A percentile compares a stretch with the other conserved stretches of the same genome.
Conservation (phyloP, 2,113 vertebrate species). For the Argyrosomus japonicus region DNA sequence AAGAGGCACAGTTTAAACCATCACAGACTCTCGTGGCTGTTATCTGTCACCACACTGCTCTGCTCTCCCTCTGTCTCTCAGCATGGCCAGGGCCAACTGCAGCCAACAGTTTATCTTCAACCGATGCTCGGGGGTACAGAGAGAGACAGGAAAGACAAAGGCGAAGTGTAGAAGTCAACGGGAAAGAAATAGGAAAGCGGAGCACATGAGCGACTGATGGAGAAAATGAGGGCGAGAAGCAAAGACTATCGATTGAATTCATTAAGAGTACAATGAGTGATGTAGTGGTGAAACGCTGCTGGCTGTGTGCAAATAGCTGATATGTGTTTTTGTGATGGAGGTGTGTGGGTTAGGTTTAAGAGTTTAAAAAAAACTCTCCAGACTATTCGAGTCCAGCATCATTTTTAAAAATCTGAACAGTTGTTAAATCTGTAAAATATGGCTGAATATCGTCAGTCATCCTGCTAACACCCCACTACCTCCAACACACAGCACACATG, state of each 20-base stretch:
- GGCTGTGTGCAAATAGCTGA: conserved; percentile 32
- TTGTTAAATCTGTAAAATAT: conserved; percentile 6
- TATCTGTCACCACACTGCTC: conserved; percentile 54
- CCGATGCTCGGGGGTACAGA: conserved; percentile 41
- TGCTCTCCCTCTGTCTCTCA: conserved; percentile 26
- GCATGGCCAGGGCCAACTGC: conserved; percentile 26
- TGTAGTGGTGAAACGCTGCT: conserved; percentile 43
- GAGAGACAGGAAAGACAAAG: conserved; percentile 34
- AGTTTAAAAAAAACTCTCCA: not conserved
- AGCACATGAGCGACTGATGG: conserved; percentile 25
- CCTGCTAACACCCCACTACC: not conserved
- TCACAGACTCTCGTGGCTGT: conserved; percentile 43
- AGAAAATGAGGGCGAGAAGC: conserved; percentile 51
- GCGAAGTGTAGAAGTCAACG: conserved; percentile 12
- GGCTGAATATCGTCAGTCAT: conserved; percentile 8
- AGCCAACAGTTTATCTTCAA: conserved; percentile 65
- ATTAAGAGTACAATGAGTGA: conserved; percentile 62
- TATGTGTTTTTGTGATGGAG: conserved; percentile 17
- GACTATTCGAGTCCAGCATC: not conserved
- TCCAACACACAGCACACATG: conserved; percentile 33
- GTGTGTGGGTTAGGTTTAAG: not conserved
- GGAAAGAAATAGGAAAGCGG: conserved; percentile 22
- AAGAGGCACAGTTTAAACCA: conserved; percentile 51
- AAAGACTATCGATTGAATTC: conserved; percentile 67
- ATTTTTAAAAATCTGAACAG: not conserved